A percentile compares a stretch with the other conserved stretches of the same genome.
These are phyloP conservation scores for Pelosia muscerda DNA, from an alignment of 2,888 invertebrate genomes.

Conservation along the genomic window DNA sequence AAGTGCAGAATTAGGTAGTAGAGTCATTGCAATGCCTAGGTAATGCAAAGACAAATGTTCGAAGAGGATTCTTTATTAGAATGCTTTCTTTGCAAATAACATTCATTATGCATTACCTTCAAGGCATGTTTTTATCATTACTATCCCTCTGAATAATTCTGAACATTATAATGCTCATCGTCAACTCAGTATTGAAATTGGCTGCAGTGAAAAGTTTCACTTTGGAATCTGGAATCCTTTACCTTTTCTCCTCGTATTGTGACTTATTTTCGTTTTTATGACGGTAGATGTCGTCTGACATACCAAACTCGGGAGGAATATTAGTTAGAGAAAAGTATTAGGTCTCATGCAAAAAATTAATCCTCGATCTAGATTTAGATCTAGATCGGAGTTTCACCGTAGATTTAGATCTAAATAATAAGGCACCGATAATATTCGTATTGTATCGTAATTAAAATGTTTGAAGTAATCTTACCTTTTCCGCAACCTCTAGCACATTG, in stretches of 20 bases:
- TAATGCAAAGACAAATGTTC: no score
- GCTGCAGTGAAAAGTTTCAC: background rate
- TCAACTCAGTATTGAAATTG: background rate
- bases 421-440: background rate
- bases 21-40: no score
- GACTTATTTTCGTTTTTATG: background rate
- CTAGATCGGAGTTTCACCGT: no score
- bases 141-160: background rate
- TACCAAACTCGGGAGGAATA: background rate
- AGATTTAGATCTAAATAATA: no score
- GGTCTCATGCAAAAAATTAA: no score
- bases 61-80: no score
- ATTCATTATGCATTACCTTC: no score
- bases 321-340: no score
- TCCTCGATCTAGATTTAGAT: no score
- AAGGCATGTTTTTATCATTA: no score
- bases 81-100: no score
- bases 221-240: background rate
- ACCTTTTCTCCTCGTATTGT: background rate
- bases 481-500: conserved; percentile 77
- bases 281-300: background rate
- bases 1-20: no score
- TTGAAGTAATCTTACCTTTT: conserved; percentile 61
- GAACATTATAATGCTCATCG: background rate
- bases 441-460: background rate